Conservation (phyloP, 2,888 invertebrate species). For the Epsilonema sp. region DNA sequence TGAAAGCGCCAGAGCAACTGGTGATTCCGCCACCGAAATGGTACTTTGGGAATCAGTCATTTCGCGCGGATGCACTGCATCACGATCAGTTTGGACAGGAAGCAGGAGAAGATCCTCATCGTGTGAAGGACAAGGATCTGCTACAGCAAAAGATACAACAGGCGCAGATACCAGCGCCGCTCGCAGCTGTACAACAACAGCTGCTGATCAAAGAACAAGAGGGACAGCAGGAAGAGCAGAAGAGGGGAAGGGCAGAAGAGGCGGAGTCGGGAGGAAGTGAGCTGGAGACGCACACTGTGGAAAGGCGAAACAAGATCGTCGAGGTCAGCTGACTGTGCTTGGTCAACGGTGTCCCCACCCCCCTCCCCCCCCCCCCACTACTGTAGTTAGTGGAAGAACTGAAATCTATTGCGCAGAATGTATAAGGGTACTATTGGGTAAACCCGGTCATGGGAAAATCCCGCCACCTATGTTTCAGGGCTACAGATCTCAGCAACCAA, state of each 20-base stretch:
- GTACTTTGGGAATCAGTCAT: not conserved
- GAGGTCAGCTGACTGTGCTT: not conserved
- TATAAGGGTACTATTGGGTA: too few species aligned
- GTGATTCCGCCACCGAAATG: not conserved
- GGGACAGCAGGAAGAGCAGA: conserved; percentile 9
- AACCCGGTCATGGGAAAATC: too few species aligned
- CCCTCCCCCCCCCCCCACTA: too few species aligned
- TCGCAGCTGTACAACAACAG: too few species aligned
- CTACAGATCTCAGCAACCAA: too few species aligned
- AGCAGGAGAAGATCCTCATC: not conserved
- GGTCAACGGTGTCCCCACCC: too few species aligned
- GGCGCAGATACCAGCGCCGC: conserved; percentile 12
- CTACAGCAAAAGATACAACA: conserved; percentile 4
- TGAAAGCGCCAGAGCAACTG: not conserved
- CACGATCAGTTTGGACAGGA: too few species aligned
- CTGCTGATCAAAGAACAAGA: too few species aligned
- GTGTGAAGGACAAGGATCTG: not conserved
- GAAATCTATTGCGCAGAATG: too few species aligned
- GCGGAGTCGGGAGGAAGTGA: not conserved
- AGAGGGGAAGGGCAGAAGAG: not conserved
- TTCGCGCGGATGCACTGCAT: too few species aligned
- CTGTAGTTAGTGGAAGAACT: too few species aligned
- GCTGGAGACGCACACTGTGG: not conserved
- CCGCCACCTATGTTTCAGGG: too few species aligned
- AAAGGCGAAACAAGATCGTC: not conserved